Base-by-base conservation (phyloP, 2,888 invertebrate species). In the Drosophila neoperkinsi region DNA sequence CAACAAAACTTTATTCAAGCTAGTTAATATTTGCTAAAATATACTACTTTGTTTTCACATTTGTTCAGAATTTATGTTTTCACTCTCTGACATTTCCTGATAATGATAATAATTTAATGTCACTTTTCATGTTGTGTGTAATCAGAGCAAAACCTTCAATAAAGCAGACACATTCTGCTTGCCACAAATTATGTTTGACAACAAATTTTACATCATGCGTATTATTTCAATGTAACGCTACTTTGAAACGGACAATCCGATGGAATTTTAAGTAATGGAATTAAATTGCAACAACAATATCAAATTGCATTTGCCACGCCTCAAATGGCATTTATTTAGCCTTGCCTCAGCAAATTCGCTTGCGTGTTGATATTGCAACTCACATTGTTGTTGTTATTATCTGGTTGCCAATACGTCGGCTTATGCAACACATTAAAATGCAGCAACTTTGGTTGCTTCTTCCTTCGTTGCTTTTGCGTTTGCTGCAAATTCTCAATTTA, bases 391-490 rank as follows among this genome's bases (percentile, higher is more conserved):
- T 36, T 69, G 65, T 34, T 60, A 1, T 36, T 57, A n/a, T 34
- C 31, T 55, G 58, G 11, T 51, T 57, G 59, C 62, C 74, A 63
- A 74, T 70, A 68, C 55, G 30, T 74, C 31, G 36, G 51, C 66
- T 84, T 87, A 81, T 89, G 87, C 87, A 89, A 89, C 75, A 60
- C 41, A 28, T 57, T 52, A 64, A 49, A 68, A 36, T 46, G 25
- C 33, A 55, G 41, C 43, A 36, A 55, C 36, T 34, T 53, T 43
- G 56, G 53, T 69, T 34, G 69, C 75, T 50, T 85, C 80, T 79
- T 70, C 76, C 69, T 73, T 61, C 67, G 16, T 38, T 38, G 58
- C 56, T 61, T 53, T 30, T 28, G 33, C 41, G 43, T 53, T 61
- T 49, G 43, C 52, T 52, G 68, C 88, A 53, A 56, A 58, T 64